A percentile compares a stretch with the other conserved stretches of the same genome.
phyloP scores from a whole-genome alignment of 1,140 invertebrate genomes.

The Dreissena rostriformis region DNA sequence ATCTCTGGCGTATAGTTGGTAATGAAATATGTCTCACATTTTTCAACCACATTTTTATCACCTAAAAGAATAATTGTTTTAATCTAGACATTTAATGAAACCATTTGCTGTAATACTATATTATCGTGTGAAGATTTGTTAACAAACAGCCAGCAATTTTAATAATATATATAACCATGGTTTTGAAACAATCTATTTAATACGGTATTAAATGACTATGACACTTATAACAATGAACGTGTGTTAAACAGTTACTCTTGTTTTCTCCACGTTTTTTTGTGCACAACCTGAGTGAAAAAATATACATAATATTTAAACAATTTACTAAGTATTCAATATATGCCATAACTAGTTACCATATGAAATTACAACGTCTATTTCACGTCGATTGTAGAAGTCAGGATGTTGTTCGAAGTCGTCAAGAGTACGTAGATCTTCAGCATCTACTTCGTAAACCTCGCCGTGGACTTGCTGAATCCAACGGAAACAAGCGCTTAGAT shows the following conservation, averaged over 20 bases:
- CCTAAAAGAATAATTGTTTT: not conserved
- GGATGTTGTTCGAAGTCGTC: conserved; percentile 94
- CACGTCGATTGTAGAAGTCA: conserved; percentile 81
- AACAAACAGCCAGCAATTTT: too few relatives aligned
- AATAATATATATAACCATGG: too few relatives aligned
- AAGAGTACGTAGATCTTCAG: conserved; percentile 88
- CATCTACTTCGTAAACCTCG: conserved; percentile 93
- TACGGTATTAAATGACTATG: too few relatives aligned
- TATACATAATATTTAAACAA: not conserved
- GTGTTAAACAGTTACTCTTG: too few relatives aligned
- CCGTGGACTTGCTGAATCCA: conserved; percentile 84
- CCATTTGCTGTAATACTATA: not conserved
- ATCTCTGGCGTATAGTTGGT: conserved; percentile 6
- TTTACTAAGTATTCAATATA: not conserved
- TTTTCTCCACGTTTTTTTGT: too few relatives aligned
- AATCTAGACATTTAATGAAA: not conserved
- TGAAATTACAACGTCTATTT: conserved; percentile 33
- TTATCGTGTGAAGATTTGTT: not conserved
- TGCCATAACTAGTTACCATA: conserved; percentile 2
- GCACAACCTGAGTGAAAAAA: too few relatives aligned
- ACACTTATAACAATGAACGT: too few relatives aligned
- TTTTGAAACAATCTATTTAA: not conserved
- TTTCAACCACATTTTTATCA: not conserved
- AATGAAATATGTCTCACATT: conserved; percentile 33
- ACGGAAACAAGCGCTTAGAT: conserved; percentile 1